Percentiles rank a stretch among this genome's conserved stretches.
Conservation (phyloP, 2,888 invertebrate genomes). For the Zygogramma bicolorata region DNA sequence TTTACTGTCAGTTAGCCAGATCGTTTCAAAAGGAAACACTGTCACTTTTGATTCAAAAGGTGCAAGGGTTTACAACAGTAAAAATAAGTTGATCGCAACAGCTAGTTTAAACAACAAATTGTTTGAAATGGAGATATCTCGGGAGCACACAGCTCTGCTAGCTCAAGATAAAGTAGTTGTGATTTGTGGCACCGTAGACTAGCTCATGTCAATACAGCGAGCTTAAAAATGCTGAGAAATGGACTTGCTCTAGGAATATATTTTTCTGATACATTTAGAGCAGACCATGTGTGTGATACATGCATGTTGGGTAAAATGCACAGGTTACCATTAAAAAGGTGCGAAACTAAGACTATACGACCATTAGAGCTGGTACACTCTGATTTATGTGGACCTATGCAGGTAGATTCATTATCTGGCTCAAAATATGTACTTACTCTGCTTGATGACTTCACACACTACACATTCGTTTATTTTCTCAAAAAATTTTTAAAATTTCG, state of each 20-base stretch:
- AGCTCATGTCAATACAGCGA: not conserved
- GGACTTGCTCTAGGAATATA: no score
- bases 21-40: constrained; percentile 5
- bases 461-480: constrained; percentile 6
- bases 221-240: not conserved
- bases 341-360: not conserved
- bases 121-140: not conserved
- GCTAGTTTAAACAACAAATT: not conserved
- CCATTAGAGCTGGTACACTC: not conserved
- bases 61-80: not conserved
- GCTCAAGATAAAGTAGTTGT: not conserved
- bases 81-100: constrained; percentile 8
- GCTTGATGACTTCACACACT: not conserved
- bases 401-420: not conserved
- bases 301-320: constrained; percentile 5
- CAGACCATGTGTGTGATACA: no score
- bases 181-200: not conserved
- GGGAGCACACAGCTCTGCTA: not conserved
- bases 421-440: constrained; percentile 10
- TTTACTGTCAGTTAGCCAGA: constrained; percentile 16
- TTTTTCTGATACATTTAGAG: no score
- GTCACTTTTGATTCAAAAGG: no score
- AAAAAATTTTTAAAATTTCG: constrained; percentile 12
- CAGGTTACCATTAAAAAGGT: constrained; percentile 9
- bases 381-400: no score